A percentile compares a stretch with the other conserved stretches of the same genome.
Evolutionary conservation across 2,797 vertebrate genomes (phyloP).

Genomic region (Philypnodon macrostomus): DNA sequence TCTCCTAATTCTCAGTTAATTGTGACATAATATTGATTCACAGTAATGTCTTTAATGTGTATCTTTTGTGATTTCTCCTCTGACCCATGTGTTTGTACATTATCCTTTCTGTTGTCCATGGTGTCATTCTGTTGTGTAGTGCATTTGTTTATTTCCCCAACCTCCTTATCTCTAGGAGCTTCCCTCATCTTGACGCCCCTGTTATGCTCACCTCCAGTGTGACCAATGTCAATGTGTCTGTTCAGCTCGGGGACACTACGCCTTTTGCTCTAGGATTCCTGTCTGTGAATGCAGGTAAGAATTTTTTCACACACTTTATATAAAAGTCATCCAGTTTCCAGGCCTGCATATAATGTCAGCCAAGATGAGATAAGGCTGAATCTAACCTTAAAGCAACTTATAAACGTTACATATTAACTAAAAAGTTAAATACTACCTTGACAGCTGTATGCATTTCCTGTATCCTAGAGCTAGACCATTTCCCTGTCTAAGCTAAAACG

Average conservation of each 20-base stretch:
- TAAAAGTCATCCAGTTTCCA: no score
- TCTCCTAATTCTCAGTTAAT: no score
- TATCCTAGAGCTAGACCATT: background rate
- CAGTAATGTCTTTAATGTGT: background rate
- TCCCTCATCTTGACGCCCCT: slow-evolving; percentile 87
- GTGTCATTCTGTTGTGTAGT: slow-evolving; percentile 44
- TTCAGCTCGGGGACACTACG: slow-evolving; percentile 92
- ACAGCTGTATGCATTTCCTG: background rate
- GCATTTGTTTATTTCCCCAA: slow-evolving; percentile 68
- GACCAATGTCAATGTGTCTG: slow-evolving; percentile 90
- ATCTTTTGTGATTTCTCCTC: slow-evolving; percentile 20
- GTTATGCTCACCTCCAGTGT: slow-evolving; percentile 85
- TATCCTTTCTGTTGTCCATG: slow-evolving; percentile 38
- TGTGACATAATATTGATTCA: background rate
- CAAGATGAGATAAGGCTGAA: slow-evolving; percentile 47
- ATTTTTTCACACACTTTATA: background rate
- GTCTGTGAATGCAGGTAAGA: slow-evolving; percentile 85
- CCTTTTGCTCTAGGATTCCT: slow-evolving; percentile 94
- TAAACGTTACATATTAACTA: slow-evolving; percentile 44
- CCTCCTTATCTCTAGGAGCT: slow-evolving; percentile 73
- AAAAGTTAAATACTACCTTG: background rate
- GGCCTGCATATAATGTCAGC: slow-evolving; percentile 32
- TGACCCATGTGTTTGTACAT: slow-evolving; percentile 38
- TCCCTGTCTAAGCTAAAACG: no score
- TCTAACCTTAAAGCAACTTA: no score